phyloP scores from a whole-genome alignment of 2,888 invertebrate species.

The Smittia sp. region DNA sequence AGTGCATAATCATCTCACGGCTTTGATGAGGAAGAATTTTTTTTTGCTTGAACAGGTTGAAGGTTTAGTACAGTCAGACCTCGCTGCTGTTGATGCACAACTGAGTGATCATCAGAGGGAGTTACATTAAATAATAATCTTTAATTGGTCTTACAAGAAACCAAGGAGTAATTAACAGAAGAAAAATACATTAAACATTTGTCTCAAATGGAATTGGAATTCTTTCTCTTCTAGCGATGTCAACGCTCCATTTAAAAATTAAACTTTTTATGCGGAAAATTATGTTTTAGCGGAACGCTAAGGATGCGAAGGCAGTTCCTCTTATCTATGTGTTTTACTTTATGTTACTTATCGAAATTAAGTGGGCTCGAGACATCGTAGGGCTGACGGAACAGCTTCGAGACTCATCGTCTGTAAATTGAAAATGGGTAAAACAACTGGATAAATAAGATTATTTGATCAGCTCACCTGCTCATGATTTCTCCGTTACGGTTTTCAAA shows the following conservation, averaged over 20 bases:
- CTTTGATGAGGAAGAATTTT: background rate
- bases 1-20: background rate
- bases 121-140: background rate
- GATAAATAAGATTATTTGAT: background rate
- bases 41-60: background rate
- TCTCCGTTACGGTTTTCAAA: constrained; percentile 20
- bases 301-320: constrained; percentile 17
- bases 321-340: background rate
- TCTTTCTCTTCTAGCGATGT: background rate
- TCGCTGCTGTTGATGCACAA: background rate
- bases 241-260: background rate
- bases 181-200: background rate
- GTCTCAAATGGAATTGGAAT: constrained; percentile 1
- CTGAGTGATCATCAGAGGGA: background rate
- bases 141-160: background rate
- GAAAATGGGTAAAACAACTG: background rate
- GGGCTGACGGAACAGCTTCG: background rate
- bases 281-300: background rate
- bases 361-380: background rate
- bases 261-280: constrained; percentile 19
- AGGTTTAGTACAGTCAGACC: constrained; percentile 17
- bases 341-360: constrained; percentile 25
- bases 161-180: background rate
- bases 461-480: constrained; percentile 34
- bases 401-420: background rate